Conservation (phyloP, 2,113 vertebrate genomes). For the Eclectus roratus region DNA sequence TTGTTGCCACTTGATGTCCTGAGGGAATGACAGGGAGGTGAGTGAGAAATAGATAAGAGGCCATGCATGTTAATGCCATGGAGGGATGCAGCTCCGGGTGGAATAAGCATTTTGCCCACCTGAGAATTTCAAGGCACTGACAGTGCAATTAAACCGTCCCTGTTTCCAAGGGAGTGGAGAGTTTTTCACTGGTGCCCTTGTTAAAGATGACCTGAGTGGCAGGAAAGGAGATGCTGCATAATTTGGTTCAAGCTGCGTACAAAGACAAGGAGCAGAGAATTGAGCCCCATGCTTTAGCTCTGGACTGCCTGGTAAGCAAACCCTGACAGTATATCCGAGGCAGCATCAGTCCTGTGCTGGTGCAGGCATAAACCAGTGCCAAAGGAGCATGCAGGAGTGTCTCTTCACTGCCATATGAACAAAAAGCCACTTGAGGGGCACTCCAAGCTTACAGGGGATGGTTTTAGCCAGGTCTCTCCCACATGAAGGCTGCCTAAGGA, state of each 20-base stretch:
- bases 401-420: not conserved
- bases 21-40: not conserved
- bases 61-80: not conserved
- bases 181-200: not conserved
- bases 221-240: not conserved
- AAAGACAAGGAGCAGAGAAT: not conserved
- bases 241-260: not conserved
- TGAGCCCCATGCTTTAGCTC: not conserved
- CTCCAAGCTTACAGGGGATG: not conserved
- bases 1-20: not conserved
- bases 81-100: not conserved
- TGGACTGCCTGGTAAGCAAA: not conserved
- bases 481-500: not conserved
- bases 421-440: not conserved
- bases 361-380: not conserved
- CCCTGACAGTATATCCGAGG: not conserved
- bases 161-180: not conserved
- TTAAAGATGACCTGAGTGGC: not conserved
- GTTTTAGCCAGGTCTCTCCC: not conserved
- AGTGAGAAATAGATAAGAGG: not conserved
- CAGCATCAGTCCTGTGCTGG: not conserved
- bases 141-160: not conserved
- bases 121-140: not conserved
- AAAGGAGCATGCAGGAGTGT: not conserved
- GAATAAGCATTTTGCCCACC: not conserved